Conservation (phyloP, 2,113 vertebrate genomes). For the Gopherus flavomarginatus region DNA sequence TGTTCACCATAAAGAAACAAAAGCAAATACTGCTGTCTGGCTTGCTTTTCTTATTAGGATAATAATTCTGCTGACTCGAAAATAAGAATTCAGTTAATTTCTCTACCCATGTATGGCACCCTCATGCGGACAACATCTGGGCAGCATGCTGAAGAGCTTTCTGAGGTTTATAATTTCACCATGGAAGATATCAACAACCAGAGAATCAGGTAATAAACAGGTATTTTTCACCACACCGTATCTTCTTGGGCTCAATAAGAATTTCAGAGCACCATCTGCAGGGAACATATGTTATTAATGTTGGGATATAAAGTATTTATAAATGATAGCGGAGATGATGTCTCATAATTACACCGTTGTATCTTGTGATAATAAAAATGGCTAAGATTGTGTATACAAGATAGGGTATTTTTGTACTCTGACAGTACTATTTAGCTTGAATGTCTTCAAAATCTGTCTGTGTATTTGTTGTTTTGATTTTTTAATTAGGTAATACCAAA, state of each 20-base stretch:
- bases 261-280: neutral
- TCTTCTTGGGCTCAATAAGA: neutral
- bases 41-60: conserved; percentile 80
- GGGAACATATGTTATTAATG: neutral
- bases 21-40: neutral
- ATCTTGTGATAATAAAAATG: neutral
- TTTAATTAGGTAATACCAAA: neutral
- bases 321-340: neutral
- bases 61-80: conserved; percentile 85
- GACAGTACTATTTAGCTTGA: neutral
- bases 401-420: neutral
- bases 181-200: conserved; percentile 92
- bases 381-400: neutral
- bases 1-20: neutral
- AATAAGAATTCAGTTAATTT: conserved; percentile 90
- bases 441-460: neutral
- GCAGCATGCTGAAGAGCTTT: conserved; percentile 79
- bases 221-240: neutral
- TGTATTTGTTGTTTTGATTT: neutral
- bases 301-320: neutral
- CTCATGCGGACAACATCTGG: conserved; percentile 78
- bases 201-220: conserved; percentile 86
- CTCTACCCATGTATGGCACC: conserved; percentile 89
- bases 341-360: neutral
- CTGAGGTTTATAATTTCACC: conserved; percentile 89